Percentiles rank a stretch among this genome's conserved stretches.
Conservation (phyloP, 1,140 invertebrate genomes). For the Philaenus spumarius region DNA sequence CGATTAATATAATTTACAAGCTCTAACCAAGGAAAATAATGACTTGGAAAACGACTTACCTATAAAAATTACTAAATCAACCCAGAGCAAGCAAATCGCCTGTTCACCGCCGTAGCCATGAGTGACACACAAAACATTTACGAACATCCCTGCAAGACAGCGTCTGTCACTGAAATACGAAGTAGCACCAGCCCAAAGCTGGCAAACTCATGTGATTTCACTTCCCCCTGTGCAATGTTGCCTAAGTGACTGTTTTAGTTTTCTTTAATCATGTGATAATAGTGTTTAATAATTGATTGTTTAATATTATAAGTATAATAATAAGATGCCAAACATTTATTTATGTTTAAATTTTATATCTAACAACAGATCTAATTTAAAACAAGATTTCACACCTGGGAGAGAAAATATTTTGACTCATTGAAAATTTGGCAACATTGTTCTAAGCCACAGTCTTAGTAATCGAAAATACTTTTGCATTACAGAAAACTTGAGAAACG, state of each 20-base stretch:
- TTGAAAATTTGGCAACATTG: too few relatives aligned
- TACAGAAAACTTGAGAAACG: too few relatives aligned
- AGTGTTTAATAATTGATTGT: too few relatives aligned
- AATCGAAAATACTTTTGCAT: too few relatives aligned
- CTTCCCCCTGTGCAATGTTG: slow-evolving; percentile 13
- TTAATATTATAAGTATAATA: too few relatives aligned
- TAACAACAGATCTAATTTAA: too few relatives aligned
- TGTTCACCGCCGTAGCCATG: slow-evolving; percentile 9
- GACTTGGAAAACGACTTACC: neutral
- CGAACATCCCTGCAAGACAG: slow-evolving; percentile 15
- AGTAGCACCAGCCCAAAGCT: slow-evolving; percentile 8
- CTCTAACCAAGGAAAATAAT: neutral
- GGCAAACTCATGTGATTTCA: slow-evolving; percentile 9
- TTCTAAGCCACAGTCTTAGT: too few relatives aligned
- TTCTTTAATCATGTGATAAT: too few relatives aligned
- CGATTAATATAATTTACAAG: neutral
- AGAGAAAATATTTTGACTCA: too few relatives aligned
- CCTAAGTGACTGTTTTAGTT: neutral
- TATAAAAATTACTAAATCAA: neutral
- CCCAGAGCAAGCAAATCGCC: neutral
- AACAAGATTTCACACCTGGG: too few relatives aligned
- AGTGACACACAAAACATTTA: slow-evolving; percentile 18
- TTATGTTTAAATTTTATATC: too few relatives aligned
- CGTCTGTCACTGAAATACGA: slow-evolving; percentile 20
- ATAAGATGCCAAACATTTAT: too few relatives aligned